These are phyloP conservation scores for Xiphophorus birchmanni DNA, from an alignment of 2,797 vertebrate species.

Conservation along the genomic window DNA sequence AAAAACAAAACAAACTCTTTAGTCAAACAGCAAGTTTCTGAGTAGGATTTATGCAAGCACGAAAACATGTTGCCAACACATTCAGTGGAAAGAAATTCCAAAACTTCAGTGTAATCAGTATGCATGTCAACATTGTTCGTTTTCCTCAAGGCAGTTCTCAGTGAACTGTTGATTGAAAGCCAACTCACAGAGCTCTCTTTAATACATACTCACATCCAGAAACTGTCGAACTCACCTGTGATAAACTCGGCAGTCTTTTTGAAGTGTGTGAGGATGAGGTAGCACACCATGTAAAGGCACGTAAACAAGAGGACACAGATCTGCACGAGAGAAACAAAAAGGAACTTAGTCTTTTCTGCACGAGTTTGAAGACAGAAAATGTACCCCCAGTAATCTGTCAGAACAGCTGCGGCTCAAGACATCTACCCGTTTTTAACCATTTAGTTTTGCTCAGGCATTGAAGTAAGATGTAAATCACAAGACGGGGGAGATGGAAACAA, in stretches of 20 bases:
- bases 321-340: slow-evolving; percentile 68
- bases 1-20: not conserved
- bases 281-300: slow-evolving; percentile 93
- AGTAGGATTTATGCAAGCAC: slow-evolving; percentile 13
- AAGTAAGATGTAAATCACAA: not conserved
- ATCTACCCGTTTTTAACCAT: not conserved
- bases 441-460: not conserved
- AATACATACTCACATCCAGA: not conserved
- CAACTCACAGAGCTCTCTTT: slow-evolving; percentile 6
- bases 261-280: slow-evolving; percentile 92
- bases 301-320: slow-evolving; percentile 93
- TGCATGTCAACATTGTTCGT: slow-evolving; percentile 36
- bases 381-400: not conserved
- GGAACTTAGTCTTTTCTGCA: not conserved
- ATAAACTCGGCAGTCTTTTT: slow-evolving; percentile 93
- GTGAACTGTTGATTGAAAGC: not conserved
- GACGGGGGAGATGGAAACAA: not conserved
- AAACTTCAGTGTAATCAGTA: slow-evolving; percentile 25
- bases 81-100: slow-evolving; percentile 21
- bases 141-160: slow-evolving; percentile 35
- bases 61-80: slow-evolving; percentile 17
- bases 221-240: slow-evolving; percentile 82
- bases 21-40: not conserved
- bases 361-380: not conserved
- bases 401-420: slow-evolving; percentile 3